Evolutionary conservation across 2,113 vertebrate species (phyloP).

Genomic region (Hirundichthys speculiger): DNA sequence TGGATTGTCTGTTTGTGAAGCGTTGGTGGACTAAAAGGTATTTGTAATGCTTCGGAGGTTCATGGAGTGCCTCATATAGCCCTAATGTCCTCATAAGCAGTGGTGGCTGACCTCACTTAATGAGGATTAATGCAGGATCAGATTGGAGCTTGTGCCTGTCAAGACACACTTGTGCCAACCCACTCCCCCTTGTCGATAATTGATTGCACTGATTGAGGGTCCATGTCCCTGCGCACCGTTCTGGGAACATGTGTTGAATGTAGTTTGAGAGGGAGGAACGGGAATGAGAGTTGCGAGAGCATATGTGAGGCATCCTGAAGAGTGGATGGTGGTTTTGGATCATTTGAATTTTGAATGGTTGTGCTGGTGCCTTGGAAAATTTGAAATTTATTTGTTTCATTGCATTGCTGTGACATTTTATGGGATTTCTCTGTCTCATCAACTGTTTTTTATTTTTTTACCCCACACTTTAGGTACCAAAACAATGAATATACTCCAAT

Average conservation of each 20-base stretch:
- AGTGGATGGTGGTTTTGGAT: no score
- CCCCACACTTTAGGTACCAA: conserved; percentile 20
- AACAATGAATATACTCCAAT: conserved; percentile 9
- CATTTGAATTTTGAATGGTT: no score
- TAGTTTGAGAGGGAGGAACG: conserved; percentile 8
- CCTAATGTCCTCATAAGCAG: conserved; percentile 53
- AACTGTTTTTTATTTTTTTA: conserved; percentile 2
- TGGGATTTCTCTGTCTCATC: conserved; percentile 11
- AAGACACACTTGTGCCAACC: conserved; percentile 34
- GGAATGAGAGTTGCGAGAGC: neutral
- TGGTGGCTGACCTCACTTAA: conserved; percentile 53
- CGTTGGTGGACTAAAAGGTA: conserved; percentile 30
- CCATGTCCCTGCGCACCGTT: conserved; percentile 26
- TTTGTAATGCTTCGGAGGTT: conserved; percentile 42
- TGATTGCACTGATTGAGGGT: conserved; percentile 54
- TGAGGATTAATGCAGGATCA: conserved; percentile 73
- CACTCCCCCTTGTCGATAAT: conserved; percentile 45
- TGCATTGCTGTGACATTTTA: conserved; percentile 57
- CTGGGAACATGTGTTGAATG: conserved; percentile 34
- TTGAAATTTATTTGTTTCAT: conserved; percentile 10
- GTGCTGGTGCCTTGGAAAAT: no score
- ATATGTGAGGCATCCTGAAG: no score
- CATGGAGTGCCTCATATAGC: conserved; percentile 21
- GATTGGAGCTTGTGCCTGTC: conserved; percentile 43
- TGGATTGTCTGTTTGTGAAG: conserved; percentile 53